Evolutionary conservation across 2,113 vertebrate genomes (phyloP).

Genomic region (Tautogolabrus adspersus): DNA sequence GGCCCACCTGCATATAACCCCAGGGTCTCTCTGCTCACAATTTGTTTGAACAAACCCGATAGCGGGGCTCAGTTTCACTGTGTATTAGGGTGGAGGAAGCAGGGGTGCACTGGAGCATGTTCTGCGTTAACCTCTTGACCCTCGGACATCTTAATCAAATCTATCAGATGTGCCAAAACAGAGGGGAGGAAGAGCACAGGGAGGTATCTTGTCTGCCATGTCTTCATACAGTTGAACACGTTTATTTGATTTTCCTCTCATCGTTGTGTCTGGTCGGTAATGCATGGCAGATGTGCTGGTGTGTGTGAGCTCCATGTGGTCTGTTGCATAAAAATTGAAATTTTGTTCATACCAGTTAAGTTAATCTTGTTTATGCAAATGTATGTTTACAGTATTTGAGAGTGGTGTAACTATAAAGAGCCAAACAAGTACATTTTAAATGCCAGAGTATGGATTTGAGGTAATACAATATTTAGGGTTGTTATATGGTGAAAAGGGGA

Average conservation of each 20-base stretch:
- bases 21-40: conserved; percentile 13
- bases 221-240: conserved; percentile 56
- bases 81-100: conserved; percentile 4
- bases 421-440: neutral
- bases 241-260: conserved; percentile 70
- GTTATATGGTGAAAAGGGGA: conserved; percentile 7
- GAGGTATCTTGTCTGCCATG: conserved; percentile 60
- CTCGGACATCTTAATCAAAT: conserved; percentile 58
- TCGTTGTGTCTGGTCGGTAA: conserved; percentile 73
- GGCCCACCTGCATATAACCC: conserved; percentile 44
- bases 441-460: neutral
- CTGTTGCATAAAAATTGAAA: conserved; percentile 32
- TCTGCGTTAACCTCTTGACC: conserved; percentile 73
- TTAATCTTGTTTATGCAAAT: conserved; percentile 38
- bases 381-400: conserved; percentile 18
- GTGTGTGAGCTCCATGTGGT: conserved; percentile 56
- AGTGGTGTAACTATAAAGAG: neutral
- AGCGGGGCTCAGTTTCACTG: conserved; percentile 37
- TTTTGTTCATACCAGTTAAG: conserved; percentile 14
- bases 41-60: conserved; percentile 60
- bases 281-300: conserved; percentile 72
- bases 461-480: neutral
- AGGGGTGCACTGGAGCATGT: conserved; percentile 42
- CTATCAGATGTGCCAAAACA: conserved; percentile 47
- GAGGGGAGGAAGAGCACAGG: conserved; percentile 26